Evolutionary conservation across 1,140 invertebrate genomes (phyloP).

Genomic region (Macrobrachium rosenbergii): DNA sequence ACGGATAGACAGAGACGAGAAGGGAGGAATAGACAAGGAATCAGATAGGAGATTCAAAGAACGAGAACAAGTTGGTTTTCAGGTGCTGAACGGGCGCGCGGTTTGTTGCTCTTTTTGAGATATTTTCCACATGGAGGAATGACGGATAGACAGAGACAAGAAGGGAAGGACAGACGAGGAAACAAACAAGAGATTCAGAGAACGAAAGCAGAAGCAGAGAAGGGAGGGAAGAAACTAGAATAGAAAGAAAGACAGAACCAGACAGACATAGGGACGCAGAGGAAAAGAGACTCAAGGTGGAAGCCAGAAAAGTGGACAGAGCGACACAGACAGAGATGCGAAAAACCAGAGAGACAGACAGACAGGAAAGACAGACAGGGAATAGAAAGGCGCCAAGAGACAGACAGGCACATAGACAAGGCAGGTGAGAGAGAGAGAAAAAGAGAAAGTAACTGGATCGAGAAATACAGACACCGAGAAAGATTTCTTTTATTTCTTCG

Average conservation of each 20-base stretch:
- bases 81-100: too few relatives aligned
- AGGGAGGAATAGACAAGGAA: background rate
- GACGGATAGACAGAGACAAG: too few relatives aligned
- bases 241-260: background rate
- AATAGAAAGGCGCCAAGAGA: background rate
- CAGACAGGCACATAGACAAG: too few relatives aligned
- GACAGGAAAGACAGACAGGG: background rate
- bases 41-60: too few relatives aligned
- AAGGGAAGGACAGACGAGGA: background rate
- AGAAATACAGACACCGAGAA: too few relatives aligned
- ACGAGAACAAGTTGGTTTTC: too few relatives aligned
- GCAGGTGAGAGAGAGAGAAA: slow-evolving; percentile 24
- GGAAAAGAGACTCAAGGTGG: background rate
- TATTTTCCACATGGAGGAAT: too few relatives aligned
- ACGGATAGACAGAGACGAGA: background rate
- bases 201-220: background rate
- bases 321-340: background rate
- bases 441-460: too few relatives aligned
- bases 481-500: background rate
- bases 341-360: background rate
- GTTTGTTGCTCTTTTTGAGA: too few relatives aligned
- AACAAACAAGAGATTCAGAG: too few relatives aligned
- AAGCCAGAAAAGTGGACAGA: background rate
- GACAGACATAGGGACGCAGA: background rate
- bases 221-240: too few relatives aligned